Percentiles rank a stretch among this genome's conserved stretches.
Conservation (phyloP, 2,113 vertebrate species). For the Forbesichthys agassizii region DNA sequence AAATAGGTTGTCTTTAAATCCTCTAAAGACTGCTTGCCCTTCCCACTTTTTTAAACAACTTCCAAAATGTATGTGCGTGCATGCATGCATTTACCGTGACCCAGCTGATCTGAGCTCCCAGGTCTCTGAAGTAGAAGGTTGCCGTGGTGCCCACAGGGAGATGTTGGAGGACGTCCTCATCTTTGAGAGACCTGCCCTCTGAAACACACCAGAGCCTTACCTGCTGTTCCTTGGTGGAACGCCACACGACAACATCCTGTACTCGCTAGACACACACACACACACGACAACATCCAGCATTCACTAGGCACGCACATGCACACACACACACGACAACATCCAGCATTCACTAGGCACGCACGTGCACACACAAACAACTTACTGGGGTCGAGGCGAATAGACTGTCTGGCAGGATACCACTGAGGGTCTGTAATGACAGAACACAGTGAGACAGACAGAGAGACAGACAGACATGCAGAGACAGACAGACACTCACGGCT, state of each 20-base stretch:
- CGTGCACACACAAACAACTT: slow-evolving; percentile 54
- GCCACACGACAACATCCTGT: slow-evolving; percentile 1
- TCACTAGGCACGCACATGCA: background rate
- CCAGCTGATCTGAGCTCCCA: slow-evolving; percentile 97
- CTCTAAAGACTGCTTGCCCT: too few relatives aligned
- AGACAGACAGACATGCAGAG: background rate
- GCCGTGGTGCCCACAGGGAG: slow-evolving; percentile 95
- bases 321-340: background rate
- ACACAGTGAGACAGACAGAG: too few relatives aligned
- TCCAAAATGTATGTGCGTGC: slow-evolving; percentile 9
- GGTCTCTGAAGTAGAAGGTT: slow-evolving; percentile 93
- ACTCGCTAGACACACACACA: slow-evolving; percentile 25
- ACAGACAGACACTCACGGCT: slow-evolving; percentile 78
- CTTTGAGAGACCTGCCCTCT: slow-evolving; percentile 93
- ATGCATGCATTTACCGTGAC: slow-evolving; percentile 82
- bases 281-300: background rate
- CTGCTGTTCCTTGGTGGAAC: background rate
- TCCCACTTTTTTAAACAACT: background rate
- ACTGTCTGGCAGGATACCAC: slow-evolving; percentile 92
- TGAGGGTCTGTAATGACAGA: slow-evolving; percentile 81
- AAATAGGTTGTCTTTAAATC: too few relatives aligned
- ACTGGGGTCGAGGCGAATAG: slow-evolving; percentile 91
- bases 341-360: too few relatives aligned
- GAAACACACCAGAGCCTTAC: slow-evolving; percentile 10
- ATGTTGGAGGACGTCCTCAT: slow-evolving; percentile 91